Evolutionary conservation across 2,797 vertebrate genomes (phyloP).

Genomic region (Onychomys leucogaster): DNA sequence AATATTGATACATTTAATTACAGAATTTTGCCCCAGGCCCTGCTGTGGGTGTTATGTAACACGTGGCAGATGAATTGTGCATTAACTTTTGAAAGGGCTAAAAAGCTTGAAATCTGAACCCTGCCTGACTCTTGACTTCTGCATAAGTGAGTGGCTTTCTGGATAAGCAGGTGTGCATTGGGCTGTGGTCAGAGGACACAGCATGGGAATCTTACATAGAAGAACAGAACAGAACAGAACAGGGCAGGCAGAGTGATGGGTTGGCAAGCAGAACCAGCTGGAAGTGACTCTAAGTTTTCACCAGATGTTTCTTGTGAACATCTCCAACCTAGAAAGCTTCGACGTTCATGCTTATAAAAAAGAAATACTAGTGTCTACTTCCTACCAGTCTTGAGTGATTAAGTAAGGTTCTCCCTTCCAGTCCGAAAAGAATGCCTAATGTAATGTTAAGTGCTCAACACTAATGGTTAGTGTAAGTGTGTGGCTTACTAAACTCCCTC

Average conservation of each 20-base stretch:
- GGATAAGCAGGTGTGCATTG: neutral
- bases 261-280: neutral
- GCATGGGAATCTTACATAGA: neutral
- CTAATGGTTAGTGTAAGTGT: neutral
- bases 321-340: neutral
- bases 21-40: neutral
- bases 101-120: constrained; percentile 14
- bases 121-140: neutral
- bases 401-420: neutral
- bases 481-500: neutral
- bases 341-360: neutral
- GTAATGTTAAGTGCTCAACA: neutral
- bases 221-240: neutral
- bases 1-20: constrained; percentile 61
- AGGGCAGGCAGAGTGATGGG: neutral
- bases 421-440: neutral
- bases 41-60: constrained; percentile 5
- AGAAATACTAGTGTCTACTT: neutral
- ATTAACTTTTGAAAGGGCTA: neutral
- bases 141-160: neutral
- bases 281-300: neutral
- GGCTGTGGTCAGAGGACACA: neutral
- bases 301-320: neutral
- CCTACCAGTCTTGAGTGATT: neutral
- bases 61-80: neutral